Percentiles rank a stretch among this genome's conserved stretches.
Evolutionary conservation across 2,797 vertebrate genomes (phyloP).

Genomic region (Echiichthys vipera): DNA sequence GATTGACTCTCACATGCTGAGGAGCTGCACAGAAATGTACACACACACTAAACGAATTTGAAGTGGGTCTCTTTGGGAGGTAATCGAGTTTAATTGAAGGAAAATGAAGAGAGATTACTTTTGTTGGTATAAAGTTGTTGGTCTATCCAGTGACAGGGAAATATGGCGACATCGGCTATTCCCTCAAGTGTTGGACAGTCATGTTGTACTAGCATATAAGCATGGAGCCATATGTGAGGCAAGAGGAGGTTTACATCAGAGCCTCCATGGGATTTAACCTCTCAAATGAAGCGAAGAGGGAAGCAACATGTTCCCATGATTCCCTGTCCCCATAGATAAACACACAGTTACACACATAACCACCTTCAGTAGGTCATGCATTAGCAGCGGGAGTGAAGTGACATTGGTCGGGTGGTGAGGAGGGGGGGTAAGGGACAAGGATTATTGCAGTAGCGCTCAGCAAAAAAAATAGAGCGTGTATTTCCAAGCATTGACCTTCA

Average conservation of each 20-base stretch:
- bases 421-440: constrained; percentile 2
- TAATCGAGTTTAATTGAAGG: constrained; percentile 58
- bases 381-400: constrained; percentile 7
- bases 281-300: constrained; percentile 53
- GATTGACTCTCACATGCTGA: constrained; percentile 58
- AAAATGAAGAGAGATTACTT: constrained; percentile 42
- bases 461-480: constrained; percentile 11
- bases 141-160: constrained; percentile 31
- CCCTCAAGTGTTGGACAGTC: constrained; percentile 32
- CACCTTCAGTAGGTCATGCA: constrained; percentile 5
- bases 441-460: constrained; percentile 13
- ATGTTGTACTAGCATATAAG: constrained; percentile 18
- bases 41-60: constrained; percentile 6
- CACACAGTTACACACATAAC: background rate
- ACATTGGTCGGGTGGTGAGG: constrained; percentile 8
- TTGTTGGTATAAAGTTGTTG: constrained; percentile 25
- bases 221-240: constrained; percentile 42
- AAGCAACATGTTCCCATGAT: constrained; percentile 27
- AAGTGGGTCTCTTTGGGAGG: constrained; percentile 47
- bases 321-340: constrained; percentile 23
- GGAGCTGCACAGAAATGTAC: constrained; percentile 38
- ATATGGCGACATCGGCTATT: background rate
- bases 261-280: constrained; percentile 8
- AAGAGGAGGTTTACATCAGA: constrained; percentile 18
- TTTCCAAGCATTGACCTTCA: constrained; percentile 33